Conservation (phyloP, 2,888 invertebrate genomes). For the Ephialtes manifestator region DNA sequence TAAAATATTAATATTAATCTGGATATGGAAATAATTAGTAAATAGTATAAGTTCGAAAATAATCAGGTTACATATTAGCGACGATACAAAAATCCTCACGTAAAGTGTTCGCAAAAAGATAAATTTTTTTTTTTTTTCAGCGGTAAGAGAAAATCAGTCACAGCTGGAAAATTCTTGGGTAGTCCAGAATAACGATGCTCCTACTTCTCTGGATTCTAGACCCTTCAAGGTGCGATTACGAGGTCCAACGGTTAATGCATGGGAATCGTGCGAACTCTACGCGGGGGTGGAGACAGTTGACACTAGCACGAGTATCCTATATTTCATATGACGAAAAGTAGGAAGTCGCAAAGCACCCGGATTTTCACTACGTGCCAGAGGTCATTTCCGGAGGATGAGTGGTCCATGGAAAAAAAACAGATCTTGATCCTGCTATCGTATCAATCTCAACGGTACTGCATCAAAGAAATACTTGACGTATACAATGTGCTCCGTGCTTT, state of each 20-base stretch:
- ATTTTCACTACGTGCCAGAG: slow-evolving; percentile 62
- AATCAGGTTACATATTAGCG: no score
- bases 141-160: background rate
- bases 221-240: slow-evolving; percentile 54
- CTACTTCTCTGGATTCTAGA: background rate
- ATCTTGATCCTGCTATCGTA: slow-evolving; percentile 42
- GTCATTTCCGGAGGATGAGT: slow-evolving; percentile 45
- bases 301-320: slow-evolving; percentile 29
- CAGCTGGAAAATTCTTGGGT: background rate
- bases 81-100: background rate
- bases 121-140: background rate
- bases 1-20: no score
- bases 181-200: background rate
- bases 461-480: background rate
- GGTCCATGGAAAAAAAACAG: slow-evolving; percentile 21
- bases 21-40: no score
- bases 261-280: slow-evolving; percentile 37
- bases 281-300: background rate
- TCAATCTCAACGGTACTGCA: slow-evolving; percentile 39
- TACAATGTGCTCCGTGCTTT: background rate
- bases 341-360: slow-evolving; percentile 42
- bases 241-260: slow-evolving; percentile 43
- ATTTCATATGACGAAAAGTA: slow-evolving; percentile 31
- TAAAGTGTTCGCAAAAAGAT: background rate
- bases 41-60: no score